Percentiles rank a stretch among this genome's conserved stretches.
Evolutionary conservation across 2,888 invertebrate species (phyloP).

Genomic region (Hirudinaria manillensis): DNA sequence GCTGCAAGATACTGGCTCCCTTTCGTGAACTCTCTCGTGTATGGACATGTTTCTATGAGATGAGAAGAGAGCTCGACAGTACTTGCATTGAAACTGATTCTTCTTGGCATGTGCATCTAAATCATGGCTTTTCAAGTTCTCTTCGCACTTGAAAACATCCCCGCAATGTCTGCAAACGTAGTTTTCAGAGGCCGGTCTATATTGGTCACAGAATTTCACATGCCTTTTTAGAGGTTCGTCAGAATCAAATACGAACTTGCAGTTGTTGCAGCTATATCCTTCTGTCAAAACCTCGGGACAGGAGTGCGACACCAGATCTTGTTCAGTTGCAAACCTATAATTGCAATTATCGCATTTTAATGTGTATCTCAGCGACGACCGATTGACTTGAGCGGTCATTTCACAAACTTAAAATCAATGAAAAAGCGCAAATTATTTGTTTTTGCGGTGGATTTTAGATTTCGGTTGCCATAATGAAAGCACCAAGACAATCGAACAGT

Average conservation of each 20-base stretch:
- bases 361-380: slow-evolving; percentile 26
- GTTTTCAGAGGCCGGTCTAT: neutral
- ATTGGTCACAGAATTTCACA: slow-evolving; percentile 4
- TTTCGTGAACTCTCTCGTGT: slow-evolving; percentile 30
- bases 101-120: slow-evolving; percentile 16
- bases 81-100: slow-evolving; percentile 24
- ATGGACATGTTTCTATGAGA: slow-evolving; percentile 24
- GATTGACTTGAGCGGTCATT: neutral
- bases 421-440: too few relatives aligned
- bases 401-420: too few relatives aligned
- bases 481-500: too few relatives aligned
- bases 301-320: slow-evolving; percentile 27
- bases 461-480: too few relatives aligned
- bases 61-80: slow-evolving; percentile 18
- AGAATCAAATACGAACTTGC: slow-evolving; percentile 16
- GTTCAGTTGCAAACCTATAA: slow-evolving; percentile 28
- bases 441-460: too few relatives aligned
- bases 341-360: slow-evolving; percentile 27
- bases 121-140: slow-evolving; percentile 12
- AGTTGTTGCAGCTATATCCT: slow-evolving; percentile 15
- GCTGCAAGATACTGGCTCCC: slow-evolving; percentile 25
- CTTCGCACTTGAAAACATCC: slow-evolving; percentile 20
- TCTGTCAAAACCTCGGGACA: slow-evolving; percentile 20
- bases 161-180: slow-evolving; percentile 28
- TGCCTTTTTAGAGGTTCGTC: slow-evolving; percentile 18